phyloP scores from a whole-genome alignment of 2,888 invertebrate species.

The Patella depressa region DNA sequence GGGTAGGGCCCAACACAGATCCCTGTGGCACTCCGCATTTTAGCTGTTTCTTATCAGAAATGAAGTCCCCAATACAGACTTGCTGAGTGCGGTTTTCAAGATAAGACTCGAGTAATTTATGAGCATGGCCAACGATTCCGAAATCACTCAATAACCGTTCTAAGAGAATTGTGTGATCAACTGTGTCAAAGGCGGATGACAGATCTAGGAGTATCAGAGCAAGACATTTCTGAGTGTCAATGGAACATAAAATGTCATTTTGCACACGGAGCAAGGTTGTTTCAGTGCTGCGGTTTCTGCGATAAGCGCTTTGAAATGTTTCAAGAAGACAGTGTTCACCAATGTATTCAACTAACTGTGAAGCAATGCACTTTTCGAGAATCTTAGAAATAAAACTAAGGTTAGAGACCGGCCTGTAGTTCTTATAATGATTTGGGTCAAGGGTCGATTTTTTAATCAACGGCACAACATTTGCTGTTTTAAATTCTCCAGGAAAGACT shows the following conservation, averaged over 20 bases:
- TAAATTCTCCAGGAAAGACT: background rate
- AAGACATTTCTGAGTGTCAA: background rate
- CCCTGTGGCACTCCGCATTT: background rate
- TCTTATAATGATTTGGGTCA: background rate
- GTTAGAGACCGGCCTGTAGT: background rate
- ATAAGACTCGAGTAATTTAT: background rate
- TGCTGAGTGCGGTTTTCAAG: background rate
- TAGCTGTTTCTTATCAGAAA: background rate
- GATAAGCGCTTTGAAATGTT: conserved; percentile 1
- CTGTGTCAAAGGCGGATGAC: background rate
- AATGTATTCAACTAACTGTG: background rate
- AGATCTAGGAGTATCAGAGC: background rate
- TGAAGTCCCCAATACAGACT: background rate
- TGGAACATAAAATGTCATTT: too few species aligned
- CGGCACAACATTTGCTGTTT: background rate
- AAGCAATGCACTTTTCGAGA: conserved; percentile 1
- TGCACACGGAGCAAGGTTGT: background rate
- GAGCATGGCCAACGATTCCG: background rate
- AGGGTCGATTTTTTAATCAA: background rate
- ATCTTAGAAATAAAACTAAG: background rate
- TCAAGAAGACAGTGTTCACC: background rate
- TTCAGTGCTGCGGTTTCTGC: background rate
- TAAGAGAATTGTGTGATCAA: background rate
- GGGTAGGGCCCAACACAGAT: background rate
- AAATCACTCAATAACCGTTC: background rate